Evolutionary conservation across 2,113 vertebrate species (phyloP).

Genomic region (Semnopithecus entellus): DNA sequence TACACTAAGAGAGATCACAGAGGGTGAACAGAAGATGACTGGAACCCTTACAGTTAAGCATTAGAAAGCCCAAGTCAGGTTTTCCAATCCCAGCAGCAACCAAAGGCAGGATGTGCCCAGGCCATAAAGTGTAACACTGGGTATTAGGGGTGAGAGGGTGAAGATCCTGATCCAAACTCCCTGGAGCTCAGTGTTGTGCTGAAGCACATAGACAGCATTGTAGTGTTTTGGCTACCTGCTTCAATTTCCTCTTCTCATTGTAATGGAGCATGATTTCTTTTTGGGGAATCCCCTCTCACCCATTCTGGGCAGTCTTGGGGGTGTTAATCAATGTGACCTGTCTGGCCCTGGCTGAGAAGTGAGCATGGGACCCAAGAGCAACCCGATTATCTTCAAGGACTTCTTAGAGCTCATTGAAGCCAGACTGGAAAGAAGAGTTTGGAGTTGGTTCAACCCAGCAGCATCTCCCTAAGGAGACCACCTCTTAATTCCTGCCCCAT

Average conservation of each 20-base stretch:
- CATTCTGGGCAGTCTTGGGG: not conserved
- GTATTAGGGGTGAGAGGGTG: too few species aligned
- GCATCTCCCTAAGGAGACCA: not conserved
- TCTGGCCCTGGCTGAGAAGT: not conserved
- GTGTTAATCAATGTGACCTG: not conserved
- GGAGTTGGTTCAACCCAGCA: not conserved
- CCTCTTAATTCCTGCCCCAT: not conserved
- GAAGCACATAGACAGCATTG: rapidly evolving
- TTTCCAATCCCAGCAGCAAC: not conserved
- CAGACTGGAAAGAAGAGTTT: not conserved
- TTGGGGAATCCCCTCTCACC: not conserved
- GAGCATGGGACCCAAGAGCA: not conserved
- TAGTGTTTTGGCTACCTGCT: not conserved
- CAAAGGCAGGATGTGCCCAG: not conserved
- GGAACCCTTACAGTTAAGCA: not conserved
- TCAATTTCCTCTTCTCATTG: not conserved
- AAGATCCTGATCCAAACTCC: not conserved
- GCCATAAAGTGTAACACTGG: rapidly evolving
- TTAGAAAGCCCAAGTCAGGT: not conserved
- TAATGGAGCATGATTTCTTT: not conserved
- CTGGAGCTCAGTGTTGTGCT: not conserved
- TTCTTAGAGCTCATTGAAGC: not conserved
- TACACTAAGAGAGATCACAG: not conserved
- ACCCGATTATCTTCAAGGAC: not conserved
- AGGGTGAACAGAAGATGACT: not conserved